phyloP scores from a whole-genome alignment of 2,888 invertebrate species.

The Eristalis tenax region DNA sequence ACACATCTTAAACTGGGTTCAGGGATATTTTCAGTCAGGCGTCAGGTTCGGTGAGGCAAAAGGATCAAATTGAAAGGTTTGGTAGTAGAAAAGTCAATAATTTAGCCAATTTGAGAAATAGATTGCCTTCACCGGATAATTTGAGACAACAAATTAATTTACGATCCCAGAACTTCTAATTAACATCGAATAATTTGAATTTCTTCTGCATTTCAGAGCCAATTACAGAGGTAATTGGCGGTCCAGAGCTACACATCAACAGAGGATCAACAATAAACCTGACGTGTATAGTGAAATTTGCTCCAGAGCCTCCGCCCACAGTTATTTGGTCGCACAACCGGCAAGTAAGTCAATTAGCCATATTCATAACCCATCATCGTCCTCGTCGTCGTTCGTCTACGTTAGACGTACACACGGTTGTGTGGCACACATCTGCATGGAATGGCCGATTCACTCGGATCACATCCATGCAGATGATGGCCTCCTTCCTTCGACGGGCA shows the following conservation, averaged over 20 bases:
- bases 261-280: slow-evolving; percentile 94
- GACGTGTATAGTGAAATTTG: slow-evolving; percentile 91
- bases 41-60: too few species aligned
- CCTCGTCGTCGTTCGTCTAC: not conserved
- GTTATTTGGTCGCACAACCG: slow-evolving; percentile 92
- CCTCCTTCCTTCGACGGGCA: slow-evolving; percentile 9
- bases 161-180: not conserved
- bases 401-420: too few species aligned
- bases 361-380: slow-evolving; percentile 23
- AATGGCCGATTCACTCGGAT: slow-evolving; percentile 26
- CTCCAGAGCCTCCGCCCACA: slow-evolving; percentile 91
- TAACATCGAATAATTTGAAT: not conserved
- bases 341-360: slow-evolving; percentile 81
- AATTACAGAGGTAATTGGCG: slow-evolving; percentile 90
- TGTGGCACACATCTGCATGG: slow-evolving; percentile 42
- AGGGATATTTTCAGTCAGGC: too few species aligned
- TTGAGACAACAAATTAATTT: not conserved
- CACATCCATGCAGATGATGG: slow-evolving; percentile 52
- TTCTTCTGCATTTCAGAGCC: slow-evolving; percentile 84
- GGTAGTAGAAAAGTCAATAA: too few species aligned
- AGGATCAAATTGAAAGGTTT: too few species aligned
- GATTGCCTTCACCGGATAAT: not conserved
- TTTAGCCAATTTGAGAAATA: too few species aligned
- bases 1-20: too few species aligned
- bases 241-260: slow-evolving; percentile 91